Evolutionary conservation across 2,113 vertebrate species (phyloP).

Genomic region (Varanus salvator): DNA sequence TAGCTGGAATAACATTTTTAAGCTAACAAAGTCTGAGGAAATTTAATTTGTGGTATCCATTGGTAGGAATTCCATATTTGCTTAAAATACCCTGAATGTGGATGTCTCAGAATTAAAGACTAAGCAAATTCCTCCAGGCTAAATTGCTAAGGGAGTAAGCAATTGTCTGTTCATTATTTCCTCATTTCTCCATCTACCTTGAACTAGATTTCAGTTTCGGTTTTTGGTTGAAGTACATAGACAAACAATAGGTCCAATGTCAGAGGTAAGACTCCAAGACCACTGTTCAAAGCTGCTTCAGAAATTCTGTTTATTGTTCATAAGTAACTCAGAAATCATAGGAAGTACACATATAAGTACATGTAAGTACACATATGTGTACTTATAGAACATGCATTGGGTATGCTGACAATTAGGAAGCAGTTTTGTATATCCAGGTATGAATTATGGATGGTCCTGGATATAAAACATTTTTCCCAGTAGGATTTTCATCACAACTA

Average conservation of each 20-base stretch:
- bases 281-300: neutral
- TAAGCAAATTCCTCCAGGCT: neutral
- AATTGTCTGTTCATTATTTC: rapidly evolving
- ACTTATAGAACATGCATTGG: neutral
- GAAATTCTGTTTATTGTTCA: neutral
- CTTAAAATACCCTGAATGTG: neutral
- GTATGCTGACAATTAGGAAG: neutral
- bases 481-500: neutral
- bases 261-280: neutral
- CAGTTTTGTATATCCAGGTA: neutral
- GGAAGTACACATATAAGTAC: neutral
- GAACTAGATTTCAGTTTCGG: neutral
- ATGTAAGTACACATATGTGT: neutral
- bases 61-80: neutral
- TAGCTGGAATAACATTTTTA: neutral
- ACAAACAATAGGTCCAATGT: rapidly evolving
- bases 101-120: neutral
- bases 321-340: neutral
- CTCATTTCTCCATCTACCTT: neutral
- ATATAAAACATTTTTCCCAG: neutral
- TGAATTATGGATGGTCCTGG: neutral
- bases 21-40: constrained; percentile 2
- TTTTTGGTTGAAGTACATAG: neutral
- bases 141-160: neutral
- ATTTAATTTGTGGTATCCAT: neutral